Percentiles rank a stretch among this genome's conserved stretches.
Conservation (phyloP, 2,888 invertebrate genomes). For the Tribolium freemani region DNA sequence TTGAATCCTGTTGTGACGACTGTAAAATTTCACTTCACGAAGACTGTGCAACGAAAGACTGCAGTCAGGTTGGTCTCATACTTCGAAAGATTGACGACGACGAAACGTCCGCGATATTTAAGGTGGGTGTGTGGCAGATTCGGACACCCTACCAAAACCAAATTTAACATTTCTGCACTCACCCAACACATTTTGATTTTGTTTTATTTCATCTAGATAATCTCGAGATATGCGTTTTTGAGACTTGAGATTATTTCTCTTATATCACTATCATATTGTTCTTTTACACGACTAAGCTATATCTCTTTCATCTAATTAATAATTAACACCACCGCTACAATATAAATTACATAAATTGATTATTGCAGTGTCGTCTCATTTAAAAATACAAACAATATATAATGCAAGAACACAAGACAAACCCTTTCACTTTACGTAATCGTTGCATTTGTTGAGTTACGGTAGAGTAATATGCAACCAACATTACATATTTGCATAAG, state of each 20-base stretch:
- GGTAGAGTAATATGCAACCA: constrained; percentile 36
- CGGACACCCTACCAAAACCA: constrained; percentile 24
- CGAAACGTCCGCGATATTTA: constrained; percentile 47
- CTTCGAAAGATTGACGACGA: constrained; percentile 57
- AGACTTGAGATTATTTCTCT: constrained; percentile 8
- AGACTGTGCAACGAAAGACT: constrained; percentile 48
- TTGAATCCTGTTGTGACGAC: constrained; percentile 24
- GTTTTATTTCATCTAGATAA: background rate
- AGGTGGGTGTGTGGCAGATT: constrained; percentile 54
- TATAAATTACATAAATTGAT: background rate
- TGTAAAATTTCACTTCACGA: constrained; percentile 10
- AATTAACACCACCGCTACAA: background rate
- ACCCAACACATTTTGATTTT: constrained; percentile 8
- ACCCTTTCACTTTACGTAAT: constrained; percentile 45
- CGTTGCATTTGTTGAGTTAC: constrained; percentile 18
- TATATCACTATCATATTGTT: background rate
- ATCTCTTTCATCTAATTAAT: background rate
- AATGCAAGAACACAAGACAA: constrained; percentile 38
- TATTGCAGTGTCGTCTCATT: background rate
- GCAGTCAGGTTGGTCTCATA: constrained; percentile 61
- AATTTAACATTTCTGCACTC: constrained; percentile 29
- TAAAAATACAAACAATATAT: constrained; percentile 1
- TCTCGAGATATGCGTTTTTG: constrained; percentile 15
- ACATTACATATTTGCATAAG: constrained; percentile 35
- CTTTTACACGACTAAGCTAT: background rate